phyloP scores from a whole-genome alignment of 2,797 vertebrate genomes.

The Phrynocephalus guinanensis region DNA sequence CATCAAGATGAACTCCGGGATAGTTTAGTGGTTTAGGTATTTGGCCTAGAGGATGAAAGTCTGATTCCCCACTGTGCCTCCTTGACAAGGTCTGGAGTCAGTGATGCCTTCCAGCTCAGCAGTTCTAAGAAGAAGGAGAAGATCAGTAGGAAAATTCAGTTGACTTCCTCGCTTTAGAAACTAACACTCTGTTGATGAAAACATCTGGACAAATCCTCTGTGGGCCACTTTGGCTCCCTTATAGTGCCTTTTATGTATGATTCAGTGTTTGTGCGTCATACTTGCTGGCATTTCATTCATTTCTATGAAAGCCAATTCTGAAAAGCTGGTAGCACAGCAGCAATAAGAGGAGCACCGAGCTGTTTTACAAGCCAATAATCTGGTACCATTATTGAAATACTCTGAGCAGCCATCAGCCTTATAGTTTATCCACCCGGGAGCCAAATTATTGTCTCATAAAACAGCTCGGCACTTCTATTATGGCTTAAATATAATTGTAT shows the following conservation, averaged over 20 bases:
- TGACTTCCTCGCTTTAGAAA: neutral
- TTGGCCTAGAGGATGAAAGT: too few relatives aligned
- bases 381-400: conserved; percentile 58
- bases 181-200: neutral
- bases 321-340: conserved; percentile 50
- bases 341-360: conserved; percentile 50
- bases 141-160: neutral
- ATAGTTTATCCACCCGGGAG: conserved; percentile 61
- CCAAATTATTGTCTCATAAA: conserved; percentile 70
- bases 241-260: conserved; percentile 1
- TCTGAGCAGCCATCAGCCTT: conserved; percentile 61
- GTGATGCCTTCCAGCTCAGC: too few relatives aligned
- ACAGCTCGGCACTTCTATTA: conserved; percentile 61
- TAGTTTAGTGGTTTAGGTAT: too few relatives aligned
- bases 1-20: neutral
- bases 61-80: too few relatives aligned
- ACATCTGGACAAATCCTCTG: neutral
- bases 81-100: too few relatives aligned
- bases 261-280: conserved; percentile 8
- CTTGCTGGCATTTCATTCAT: conserved; percentile 46
- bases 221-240: conserved; percentile 1
- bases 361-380: conserved; percentile 65
- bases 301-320: conserved; percentile 62
- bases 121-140: too few relatives aligned
- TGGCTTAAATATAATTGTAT: conserved; percentile 67